A percentile compares a stretch with the other conserved stretches of the same genome.
These are phyloP conservation scores for Nymphalis polychloros DNA, from an alignment of 2,888 invertebrate species.

Conservation along the genomic window DNA sequence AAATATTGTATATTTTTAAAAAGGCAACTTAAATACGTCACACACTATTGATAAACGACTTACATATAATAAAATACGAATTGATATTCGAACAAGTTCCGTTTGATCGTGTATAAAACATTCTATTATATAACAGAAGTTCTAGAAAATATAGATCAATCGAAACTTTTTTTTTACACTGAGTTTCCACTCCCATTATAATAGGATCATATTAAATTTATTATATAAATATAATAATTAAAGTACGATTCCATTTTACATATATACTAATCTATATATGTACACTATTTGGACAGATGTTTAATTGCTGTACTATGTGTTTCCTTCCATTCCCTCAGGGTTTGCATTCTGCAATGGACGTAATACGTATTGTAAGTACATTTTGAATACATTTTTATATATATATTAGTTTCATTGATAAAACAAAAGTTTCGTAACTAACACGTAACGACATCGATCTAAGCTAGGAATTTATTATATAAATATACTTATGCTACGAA, in stretches of 20 bases:
- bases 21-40: conserved; percentile 1
- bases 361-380: conserved; percentile 67
- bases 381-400: conserved; percentile 23
- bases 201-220: conserved; percentile 6
- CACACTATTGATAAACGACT: background rate
- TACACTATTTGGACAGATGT: conserved; percentile 61
- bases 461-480: conserved; percentile 50
- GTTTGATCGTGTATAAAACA: background rate
- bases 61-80: background rate
- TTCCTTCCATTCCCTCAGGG: conserved; percentile 72
- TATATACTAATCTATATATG: conserved; percentile 45
- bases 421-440: conserved; percentile 45
- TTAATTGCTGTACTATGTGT: conserved; percentile 68
- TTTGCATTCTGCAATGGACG: conserved; percentile 79
- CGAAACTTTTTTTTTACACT: conserved; percentile 26
- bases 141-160: conserved; percentile 24
- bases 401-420: conserved; percentile 3
- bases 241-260: conserved; percentile 40
- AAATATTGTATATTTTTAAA: conserved; percentile 4
- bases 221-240: conserved; percentile 18
- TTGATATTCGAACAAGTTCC: conserved; percentile 1
- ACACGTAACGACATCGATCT: conserved; percentile 73
- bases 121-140: background rate
- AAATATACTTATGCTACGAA: conserved; percentile 34
- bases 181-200: conserved; percentile 7